Conservation (phyloP, 1,140 invertebrate genomes). For the Drosophila nasuta region DNA sequence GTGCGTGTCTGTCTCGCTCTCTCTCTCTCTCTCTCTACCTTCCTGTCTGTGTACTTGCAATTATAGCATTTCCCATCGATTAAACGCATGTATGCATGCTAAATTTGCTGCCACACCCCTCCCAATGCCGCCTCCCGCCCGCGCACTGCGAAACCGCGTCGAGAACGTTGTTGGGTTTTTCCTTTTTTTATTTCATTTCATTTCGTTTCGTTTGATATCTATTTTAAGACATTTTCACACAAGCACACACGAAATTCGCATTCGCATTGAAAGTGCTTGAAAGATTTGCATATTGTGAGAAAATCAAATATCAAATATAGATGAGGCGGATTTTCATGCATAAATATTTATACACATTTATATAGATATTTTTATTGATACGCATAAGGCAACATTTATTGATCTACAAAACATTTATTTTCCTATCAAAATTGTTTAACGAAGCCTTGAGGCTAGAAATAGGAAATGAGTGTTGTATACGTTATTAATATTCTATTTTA, state of each 20-base stretch:
- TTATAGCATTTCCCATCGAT: conserved; percentile 77
- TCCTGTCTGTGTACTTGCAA: conserved; percentile 44
- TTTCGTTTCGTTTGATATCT: conserved; percentile 65
- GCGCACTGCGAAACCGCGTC: not conserved
- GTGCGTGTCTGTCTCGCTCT: conserved; percentile 36
- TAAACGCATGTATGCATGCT: conserved; percentile 67
- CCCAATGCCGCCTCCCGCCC: not conserved
- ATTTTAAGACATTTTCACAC: conserved; percentile 64
- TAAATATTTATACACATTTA: conserved; percentile 12
- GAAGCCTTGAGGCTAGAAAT: conserved; percentile 13
- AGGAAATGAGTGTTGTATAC: not conserved
- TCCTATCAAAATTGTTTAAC: conserved; percentile 3
- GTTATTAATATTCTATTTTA: not conserved
- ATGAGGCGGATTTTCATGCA: conserved; percentile 20
- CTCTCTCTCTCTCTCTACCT: not conserved
- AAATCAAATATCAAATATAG: conserved; percentile 35
- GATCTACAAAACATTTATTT: conserved; percentile 9
- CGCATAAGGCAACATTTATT: conserved; percentile 11
- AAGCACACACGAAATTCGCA: conserved; percentile 3
- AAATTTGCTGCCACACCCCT: conserved; percentile 21
- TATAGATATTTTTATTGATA: conserved; percentile 23
- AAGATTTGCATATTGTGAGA: conserved; percentile 26
- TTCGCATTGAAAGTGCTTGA: conserved; percentile 31
- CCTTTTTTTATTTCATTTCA: conserved; percentile 41
- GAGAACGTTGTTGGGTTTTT: conserved; percentile 36